Conservation (phyloP, 2,113 vertebrate species). For the Lycaon pictus region DNA sequence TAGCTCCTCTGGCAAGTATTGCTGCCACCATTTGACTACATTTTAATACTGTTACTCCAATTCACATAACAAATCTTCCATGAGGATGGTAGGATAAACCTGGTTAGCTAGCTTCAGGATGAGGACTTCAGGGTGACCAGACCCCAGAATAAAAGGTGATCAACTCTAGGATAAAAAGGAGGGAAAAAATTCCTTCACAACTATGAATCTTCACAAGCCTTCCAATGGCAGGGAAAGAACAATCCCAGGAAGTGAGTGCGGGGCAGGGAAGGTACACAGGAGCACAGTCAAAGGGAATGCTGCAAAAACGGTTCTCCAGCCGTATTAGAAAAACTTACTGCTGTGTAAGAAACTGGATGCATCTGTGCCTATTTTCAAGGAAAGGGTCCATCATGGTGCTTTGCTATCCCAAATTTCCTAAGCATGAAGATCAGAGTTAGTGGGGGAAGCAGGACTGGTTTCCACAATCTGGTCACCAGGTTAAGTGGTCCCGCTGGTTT, state of each 20-base stretch:
- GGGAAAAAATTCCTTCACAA: background rate
- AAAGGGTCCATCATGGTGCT: background rate
- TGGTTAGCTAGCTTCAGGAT: background rate
- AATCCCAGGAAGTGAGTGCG: background rate
- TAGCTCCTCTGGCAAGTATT: background rate
- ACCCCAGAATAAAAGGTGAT: constrained; percentile 47
- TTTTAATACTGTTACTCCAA: background rate
- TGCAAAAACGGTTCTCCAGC: background rate
- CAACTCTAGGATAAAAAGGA: background rate
- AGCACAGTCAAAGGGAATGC: background rate
- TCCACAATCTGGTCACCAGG: background rate
- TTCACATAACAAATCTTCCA: background rate
- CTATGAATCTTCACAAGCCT: background rate
- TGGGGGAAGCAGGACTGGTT: background rate
- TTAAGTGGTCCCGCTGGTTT: background rate
- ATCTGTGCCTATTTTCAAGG: background rate
- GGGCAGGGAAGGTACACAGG: background rate
- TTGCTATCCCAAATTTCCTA: background rate
- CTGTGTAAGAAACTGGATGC: background rate
- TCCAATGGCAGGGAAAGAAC: background rate
- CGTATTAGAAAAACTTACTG: background rate
- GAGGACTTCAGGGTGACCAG: background rate
- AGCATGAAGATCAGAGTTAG: background rate
- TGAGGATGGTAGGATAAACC: background rate
- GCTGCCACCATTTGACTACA: background rate